Base-by-base conservation (phyloP, 2,888 invertebrate species). In the Coelogynopora nodosa region DNA sequence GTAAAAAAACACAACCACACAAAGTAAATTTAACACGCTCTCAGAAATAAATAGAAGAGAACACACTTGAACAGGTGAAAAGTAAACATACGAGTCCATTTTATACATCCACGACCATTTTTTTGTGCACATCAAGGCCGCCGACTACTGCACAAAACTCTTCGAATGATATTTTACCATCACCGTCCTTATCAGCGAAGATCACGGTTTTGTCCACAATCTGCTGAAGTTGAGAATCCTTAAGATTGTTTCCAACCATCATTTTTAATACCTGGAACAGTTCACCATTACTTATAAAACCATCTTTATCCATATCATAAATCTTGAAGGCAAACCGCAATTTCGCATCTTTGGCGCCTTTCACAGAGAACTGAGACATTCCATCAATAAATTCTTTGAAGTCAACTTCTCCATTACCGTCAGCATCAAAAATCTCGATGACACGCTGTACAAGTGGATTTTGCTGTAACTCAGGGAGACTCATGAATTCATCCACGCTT, bases 241-340 rank as follows among this genome's bases (percentile, higher is more conserved):
- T 99, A 91, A 99, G 94, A 93, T 99, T 99, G 93, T 97, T 99
- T 89, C 99, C 99, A 89, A 99, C 99, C 99, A 99, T 99, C 98
- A 99, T 99, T 94, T 99, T 99, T 90, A 99, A 94, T 89, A 99
- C 99, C 95, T 96, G 96, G 82, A 93, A 93, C 84, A 93, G 90
- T 89, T 99, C 99, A 49, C 98, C 98, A 93, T 99, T 99, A 90
- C 98, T 98, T 92, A 99, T 99, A 93, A 95, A 99, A 31, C 99
- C 99, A 93, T 99, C 99, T 92, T 99, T 98, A 93, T 99, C 99
- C 97, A 99, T 98, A 93, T 99, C 99, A 93, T 99, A 99, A 93
- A 99, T 99, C 92, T 98, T 95, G 94, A 99, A 99, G 84, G 99
- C 98, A 93, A 98, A 97, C 91, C 97, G 94, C 91, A 99, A 93